phyloP scores from a whole-genome alignment of 2,113 vertebrate species.

The Chascanopsetta lugubris region DNA sequence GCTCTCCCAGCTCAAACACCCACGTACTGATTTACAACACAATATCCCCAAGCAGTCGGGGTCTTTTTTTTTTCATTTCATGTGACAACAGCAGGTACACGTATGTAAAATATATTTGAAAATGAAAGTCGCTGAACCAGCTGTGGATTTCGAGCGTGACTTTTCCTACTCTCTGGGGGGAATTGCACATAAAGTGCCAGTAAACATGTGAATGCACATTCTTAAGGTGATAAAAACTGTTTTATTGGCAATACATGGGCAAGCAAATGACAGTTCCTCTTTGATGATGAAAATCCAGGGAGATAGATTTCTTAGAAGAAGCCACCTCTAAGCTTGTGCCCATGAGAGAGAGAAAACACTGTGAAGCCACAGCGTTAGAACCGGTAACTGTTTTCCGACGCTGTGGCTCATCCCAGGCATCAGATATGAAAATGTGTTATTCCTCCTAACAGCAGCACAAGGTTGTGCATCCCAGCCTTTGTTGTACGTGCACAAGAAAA shows the following conservation, averaged over 20 bases:
- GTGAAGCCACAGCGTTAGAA: not conserved
- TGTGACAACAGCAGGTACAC: not conserved
- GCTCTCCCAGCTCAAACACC: not conserved
- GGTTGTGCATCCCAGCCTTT: not conserved
- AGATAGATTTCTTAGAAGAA: constrained; percentile 17
- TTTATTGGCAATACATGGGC: not conserved
- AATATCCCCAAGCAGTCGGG: not conserved
- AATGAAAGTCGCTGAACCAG: no score
- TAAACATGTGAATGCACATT: constrained; percentile 11
- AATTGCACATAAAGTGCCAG: constrained; percentile 10
- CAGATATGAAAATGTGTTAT: not conserved
- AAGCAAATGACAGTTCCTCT: not conserved
- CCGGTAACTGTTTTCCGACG: not conserved
- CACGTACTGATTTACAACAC: not conserved
- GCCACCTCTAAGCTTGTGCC: constrained; percentile 2
- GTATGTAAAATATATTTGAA: not conserved
- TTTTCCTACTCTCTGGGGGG: not conserved
- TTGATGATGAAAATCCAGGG: constrained; percentile 3
- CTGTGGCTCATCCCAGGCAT: not conserved
- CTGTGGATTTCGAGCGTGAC: constrained; percentile 3
- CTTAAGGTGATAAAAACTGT: constrained; percentile 3
- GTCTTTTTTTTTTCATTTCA: not conserved
- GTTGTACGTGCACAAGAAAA: not conserved
- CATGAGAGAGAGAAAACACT: constrained; percentile 10
- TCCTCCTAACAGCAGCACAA: not conserved